phyloP scores from a whole-genome alignment of 2,797 vertebrate species.

The Nyctalus aviator region DNA sequence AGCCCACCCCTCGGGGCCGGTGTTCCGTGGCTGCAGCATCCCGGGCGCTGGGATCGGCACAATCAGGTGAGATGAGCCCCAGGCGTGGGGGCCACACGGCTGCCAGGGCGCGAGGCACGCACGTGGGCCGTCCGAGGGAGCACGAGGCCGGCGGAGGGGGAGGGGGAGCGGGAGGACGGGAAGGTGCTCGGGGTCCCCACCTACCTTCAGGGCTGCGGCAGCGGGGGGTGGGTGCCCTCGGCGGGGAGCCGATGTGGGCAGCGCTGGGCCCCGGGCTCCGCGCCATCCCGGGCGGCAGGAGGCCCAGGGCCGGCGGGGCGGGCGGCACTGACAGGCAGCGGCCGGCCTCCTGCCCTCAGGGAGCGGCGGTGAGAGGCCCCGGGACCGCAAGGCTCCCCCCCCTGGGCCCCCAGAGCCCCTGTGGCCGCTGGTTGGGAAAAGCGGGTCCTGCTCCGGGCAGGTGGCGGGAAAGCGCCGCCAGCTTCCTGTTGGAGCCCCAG shows the following conservation, averaged over 20 bases:
- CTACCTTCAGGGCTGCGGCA: background rate
- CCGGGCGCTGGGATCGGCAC: too few relatives aligned
- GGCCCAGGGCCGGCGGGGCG: background rate
- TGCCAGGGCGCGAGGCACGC: fast-evolving
- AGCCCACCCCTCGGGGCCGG: fast-evolving
- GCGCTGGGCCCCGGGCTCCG: fast-evolving
- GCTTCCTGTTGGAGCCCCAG: background rate
- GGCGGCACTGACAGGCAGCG: fast-evolving
- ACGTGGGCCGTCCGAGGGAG: too few relatives aligned
- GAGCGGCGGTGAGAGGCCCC: fast-evolving
- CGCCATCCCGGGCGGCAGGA: background rate
- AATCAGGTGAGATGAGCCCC: fast-evolving
- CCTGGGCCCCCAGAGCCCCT: background rate
- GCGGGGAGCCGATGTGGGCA: background rate
- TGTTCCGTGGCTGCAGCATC: fast-evolving
- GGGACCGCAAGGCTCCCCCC: conserved; percentile 41
- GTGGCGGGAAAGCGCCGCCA: background rate
- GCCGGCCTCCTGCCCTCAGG: background rate
- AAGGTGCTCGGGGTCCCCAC: background rate
- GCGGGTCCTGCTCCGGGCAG: background rate
- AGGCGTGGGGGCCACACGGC: fast-evolving
- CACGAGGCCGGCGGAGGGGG: background rate
- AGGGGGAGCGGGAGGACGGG: background rate
- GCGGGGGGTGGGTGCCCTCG: background rate
- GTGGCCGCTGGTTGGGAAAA: fast-evolving